phyloP scores from a whole-genome alignment of 2,113 vertebrate genomes.

The Paratilapia polleni region DNA sequence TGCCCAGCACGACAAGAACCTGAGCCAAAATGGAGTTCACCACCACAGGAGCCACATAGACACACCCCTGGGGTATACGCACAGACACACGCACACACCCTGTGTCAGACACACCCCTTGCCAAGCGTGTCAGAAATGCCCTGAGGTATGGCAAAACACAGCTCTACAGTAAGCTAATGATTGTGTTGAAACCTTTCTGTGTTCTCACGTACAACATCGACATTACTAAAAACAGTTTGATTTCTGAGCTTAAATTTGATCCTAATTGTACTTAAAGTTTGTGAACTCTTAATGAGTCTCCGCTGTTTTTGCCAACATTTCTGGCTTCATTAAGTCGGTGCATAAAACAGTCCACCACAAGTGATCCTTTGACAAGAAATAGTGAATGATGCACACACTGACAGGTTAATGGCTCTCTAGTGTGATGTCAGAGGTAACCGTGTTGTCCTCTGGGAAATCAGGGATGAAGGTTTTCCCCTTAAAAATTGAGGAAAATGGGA shows the following conservation, averaged over 20 bases:
- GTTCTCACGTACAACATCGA: background rate
- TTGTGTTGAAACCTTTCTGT: background rate
- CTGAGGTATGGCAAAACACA: slow-evolving; percentile 40
- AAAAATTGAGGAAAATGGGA: background rate
- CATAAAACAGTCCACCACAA: background rate
- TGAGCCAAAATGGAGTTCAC: slow-evolving; percentile 20
- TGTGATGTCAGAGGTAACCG: slow-evolving; percentile 4
- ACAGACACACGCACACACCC: slow-evolving; percentile 35
- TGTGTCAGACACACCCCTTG: slow-evolving; percentile 37
- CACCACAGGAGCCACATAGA: slow-evolving; percentile 52
- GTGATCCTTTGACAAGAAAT: background rate
- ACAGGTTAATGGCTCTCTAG: slow-evolving; percentile 13
- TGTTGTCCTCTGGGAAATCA: background rate
- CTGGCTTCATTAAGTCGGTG: background rate
- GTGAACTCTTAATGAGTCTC: background rate
- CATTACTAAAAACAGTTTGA: background rate
- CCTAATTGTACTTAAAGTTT: background rate
- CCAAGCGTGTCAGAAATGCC: slow-evolving; percentile 38
- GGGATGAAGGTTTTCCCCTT: background rate
- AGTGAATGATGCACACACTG: background rate
- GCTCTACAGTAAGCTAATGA: background rate
- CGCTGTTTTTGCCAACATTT: background rate
- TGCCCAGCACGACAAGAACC: background rate
- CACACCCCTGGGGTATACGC: slow-evolving; percentile 50
- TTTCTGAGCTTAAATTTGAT: background rate